Conservation (phyloP, 2,797 vertebrate genomes). For the Poecilia gillii region DNA sequence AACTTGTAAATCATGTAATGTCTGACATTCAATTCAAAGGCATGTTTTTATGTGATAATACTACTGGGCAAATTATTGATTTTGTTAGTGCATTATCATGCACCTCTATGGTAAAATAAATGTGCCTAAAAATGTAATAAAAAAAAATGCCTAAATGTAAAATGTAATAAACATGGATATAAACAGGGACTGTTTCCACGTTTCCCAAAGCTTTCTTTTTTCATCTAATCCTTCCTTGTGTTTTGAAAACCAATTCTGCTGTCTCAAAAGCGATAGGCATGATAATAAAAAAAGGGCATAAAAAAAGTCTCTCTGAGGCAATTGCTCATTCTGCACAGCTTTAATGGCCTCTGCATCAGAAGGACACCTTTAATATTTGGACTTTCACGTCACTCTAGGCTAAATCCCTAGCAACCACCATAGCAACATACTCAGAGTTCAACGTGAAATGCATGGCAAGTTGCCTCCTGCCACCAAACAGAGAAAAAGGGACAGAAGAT, state of each 20-base stretch:
- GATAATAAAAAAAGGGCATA: constrained; percentile 71
- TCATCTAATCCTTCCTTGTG: constrained; percentile 50
- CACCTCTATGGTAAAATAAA: no score
- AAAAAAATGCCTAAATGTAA: constrained; percentile 25
- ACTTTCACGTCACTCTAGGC: constrained; percentile 81
- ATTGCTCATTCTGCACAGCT: constrained; percentile 77
- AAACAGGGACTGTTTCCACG: constrained; percentile 18
- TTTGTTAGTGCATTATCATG: background rate
- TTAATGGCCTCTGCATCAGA: constrained; percentile 78
- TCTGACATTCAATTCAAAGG: background rate
- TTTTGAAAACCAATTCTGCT: constrained; percentile 72
- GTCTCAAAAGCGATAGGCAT: constrained; percentile 68
- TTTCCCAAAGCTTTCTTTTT: constrained; percentile 39
- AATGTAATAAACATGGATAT: constrained; percentile 25
- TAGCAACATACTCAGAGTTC: constrained; percentile 83
- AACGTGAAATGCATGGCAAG: constrained; percentile 87
- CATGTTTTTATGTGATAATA: background rate
- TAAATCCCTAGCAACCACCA: constrained; percentile 89
- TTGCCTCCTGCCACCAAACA: constrained; percentile 72
- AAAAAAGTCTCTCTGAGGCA: constrained; percentile 59
- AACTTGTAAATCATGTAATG: background rate
- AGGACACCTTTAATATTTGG: constrained; percentile 88
- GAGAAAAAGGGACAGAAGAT: constrained; percentile 37
- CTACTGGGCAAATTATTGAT: background rate
- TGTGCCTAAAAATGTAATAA: no score